Evolutionary conservation across 2,113 vertebrate species (phyloP).

Genomic region (Lagenorhynchus albirostris): DNA sequence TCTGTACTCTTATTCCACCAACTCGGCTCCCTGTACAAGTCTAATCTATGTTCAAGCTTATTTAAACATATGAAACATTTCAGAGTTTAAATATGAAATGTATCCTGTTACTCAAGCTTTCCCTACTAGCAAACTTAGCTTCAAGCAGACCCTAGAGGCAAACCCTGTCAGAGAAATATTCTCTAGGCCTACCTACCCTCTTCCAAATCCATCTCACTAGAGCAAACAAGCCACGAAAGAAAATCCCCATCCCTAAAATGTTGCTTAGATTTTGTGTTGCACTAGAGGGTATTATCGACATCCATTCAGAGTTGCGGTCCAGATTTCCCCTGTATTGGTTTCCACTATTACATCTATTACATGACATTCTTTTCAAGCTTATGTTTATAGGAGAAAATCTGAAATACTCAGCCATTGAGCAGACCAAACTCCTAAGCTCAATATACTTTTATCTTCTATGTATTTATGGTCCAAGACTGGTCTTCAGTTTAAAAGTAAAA

Average conservation of each 20-base stretch:
- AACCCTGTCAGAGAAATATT: background rate
- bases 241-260: background rate
- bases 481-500: background rate
- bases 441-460: background rate
- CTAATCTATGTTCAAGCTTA: background rate
- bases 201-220: background rate
- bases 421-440: background rate
- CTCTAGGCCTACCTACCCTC: background rate
- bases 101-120: background rate
- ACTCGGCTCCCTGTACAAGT: background rate
- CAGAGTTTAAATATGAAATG: background rate
- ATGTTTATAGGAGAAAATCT: background rate
- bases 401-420: background rate
- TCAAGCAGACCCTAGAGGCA: background rate
- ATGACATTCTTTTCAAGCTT: background rate
- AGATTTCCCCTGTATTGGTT: background rate
- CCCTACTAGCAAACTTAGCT: background rate
- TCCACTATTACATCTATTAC: background rate
- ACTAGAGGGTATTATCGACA: background rate
- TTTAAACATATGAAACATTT: background rate
- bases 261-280: background rate
- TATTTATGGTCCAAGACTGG: background rate
- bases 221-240: background rate
- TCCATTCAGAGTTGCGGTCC: background rate
- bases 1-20: background rate